These are phyloP conservation scores for Gymnocypris eckloni DNA, from an alignment of 2,797 vertebrate species.

Conservation along the genomic window DNA sequence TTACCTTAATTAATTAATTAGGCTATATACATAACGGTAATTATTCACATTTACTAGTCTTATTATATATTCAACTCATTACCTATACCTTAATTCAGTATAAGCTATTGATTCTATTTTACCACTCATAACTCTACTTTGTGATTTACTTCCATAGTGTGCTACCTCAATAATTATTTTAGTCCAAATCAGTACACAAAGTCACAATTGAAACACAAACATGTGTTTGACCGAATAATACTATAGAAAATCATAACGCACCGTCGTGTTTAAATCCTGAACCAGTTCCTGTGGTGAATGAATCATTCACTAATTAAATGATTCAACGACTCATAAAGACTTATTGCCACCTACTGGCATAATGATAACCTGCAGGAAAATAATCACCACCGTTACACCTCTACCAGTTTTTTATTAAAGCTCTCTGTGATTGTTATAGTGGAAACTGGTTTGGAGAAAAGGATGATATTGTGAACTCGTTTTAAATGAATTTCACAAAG, in stretches of 20 bases:
- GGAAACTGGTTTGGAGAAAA: background rate
- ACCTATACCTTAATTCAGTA: background rate
- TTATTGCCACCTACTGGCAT: background rate
- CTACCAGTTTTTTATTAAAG: background rate
- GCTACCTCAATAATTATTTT: background rate
- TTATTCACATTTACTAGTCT: background rate
- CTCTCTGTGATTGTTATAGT: background rate
- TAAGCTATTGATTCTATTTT: background rate
- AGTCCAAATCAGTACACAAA: background rate
- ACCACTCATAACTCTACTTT: background rate
- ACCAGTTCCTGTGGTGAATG: background rate
- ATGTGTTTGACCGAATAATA: background rate
- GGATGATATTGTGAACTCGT: constrained; percentile 11
- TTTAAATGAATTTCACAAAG: constrained; percentile 15
- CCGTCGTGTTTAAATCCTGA: background rate
- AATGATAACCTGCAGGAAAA: background rate
- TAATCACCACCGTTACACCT: background rate
- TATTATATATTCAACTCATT: background rate
- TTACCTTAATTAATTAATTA: background rate
- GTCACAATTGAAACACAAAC: background rate
- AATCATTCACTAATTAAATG: background rate
- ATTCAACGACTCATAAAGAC: background rate
- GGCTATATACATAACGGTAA: background rate
- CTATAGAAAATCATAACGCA: background rate
- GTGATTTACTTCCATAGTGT: background rate